Evolutionary conservation across 2,113 vertebrate genomes (phyloP).

Genomic region (Rattus rattus): DNA sequence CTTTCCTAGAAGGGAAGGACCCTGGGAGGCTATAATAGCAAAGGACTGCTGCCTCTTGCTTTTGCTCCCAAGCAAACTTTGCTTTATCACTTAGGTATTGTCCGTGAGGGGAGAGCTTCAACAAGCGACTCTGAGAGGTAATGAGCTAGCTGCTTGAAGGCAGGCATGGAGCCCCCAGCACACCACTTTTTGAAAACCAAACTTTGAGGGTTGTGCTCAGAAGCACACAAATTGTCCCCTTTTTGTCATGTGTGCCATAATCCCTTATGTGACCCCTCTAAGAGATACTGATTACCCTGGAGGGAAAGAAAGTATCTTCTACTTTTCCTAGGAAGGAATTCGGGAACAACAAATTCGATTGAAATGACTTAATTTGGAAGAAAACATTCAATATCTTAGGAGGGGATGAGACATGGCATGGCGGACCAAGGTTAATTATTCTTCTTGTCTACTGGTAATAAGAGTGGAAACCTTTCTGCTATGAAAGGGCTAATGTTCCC

Average conservation of each 20-base stretch:
- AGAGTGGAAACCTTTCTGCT: slow-evolving; percentile 40
- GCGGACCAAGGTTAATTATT: slow-evolving; percentile 34
- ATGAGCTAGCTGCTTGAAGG: slow-evolving; percentile 27
- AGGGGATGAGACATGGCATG: slow-evolving; percentile 19
- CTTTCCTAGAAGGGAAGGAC: slow-evolving; percentile 62
- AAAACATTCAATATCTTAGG: slow-evolving; percentile 21
- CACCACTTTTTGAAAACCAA: neutral
- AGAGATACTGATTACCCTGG: slow-evolving; percentile 17
- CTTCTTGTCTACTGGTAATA: neutral
- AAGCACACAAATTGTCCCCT: slow-evolving; percentile 7
- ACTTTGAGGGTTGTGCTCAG: neutral
- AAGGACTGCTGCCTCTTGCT: neutral
- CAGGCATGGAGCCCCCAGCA: neutral
- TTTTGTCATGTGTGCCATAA: neutral
- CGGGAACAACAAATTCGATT: slow-evolving; percentile 32
- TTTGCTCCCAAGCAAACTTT: slow-evolving; percentile 22
- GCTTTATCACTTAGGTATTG: slow-evolving; percentile 51
- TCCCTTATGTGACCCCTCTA: neutral
- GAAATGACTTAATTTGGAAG: slow-evolving; percentile 42
- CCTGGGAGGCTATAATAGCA: neutral
- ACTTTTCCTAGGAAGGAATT: slow-evolving; percentile 45
- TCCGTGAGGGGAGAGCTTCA: slow-evolving; percentile 17
- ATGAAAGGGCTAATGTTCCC: neutral
- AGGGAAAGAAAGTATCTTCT: neutral
- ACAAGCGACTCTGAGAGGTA: slow-evolving; percentile 6